A percentile compares a stretch with the other conserved stretches of the same genome.
Conservation (phyloP, 2,888 invertebrate genomes). For the Trissolcus brochymenae region DNA sequence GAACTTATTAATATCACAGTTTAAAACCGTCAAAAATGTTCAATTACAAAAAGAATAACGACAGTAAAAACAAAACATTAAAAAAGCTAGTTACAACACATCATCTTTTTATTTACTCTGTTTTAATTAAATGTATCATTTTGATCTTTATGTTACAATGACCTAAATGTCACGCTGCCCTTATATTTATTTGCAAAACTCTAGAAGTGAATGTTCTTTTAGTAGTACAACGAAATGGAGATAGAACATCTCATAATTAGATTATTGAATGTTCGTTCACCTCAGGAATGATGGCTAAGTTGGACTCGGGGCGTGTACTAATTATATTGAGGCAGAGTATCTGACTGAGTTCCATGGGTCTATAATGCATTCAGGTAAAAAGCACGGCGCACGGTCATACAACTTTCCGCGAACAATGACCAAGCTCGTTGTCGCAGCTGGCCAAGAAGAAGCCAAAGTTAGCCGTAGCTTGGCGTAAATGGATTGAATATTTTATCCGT, state of each 20-base stretch:
- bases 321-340: slow-evolving; percentile 29
- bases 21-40: slow-evolving; percentile 9
- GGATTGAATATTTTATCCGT: slow-evolving; percentile 53
- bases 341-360: slow-evolving; percentile 26
- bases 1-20: slow-evolving; percentile 48
- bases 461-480: slow-evolving; percentile 46
- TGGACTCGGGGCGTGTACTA: slow-evolving; percentile 12
- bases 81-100: background rate
- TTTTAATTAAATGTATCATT: background rate
- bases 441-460: slow-evolving; percentile 36
- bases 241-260: slow-evolving; percentile 40
- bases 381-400: slow-evolving; percentile 29
- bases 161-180: background rate
- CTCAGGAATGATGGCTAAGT: slow-evolving; percentile 1
- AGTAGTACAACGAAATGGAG: slow-evolving; percentile 26
- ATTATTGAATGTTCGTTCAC: slow-evolving; percentile 29
- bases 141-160: background rate
- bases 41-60: background rate
- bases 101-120: background rate
- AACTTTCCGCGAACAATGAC: slow-evolving; percentile 50
- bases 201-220: background rate
- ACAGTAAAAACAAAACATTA: background rate
- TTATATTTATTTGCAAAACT: background rate
- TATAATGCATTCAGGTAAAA: slow-evolving; percentile 41
- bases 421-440: slow-evolving; percentile 48